Base-by-base conservation (phyloP, 2,797 vertebrate genomes). In the Mergus octosetaceus region DNA sequence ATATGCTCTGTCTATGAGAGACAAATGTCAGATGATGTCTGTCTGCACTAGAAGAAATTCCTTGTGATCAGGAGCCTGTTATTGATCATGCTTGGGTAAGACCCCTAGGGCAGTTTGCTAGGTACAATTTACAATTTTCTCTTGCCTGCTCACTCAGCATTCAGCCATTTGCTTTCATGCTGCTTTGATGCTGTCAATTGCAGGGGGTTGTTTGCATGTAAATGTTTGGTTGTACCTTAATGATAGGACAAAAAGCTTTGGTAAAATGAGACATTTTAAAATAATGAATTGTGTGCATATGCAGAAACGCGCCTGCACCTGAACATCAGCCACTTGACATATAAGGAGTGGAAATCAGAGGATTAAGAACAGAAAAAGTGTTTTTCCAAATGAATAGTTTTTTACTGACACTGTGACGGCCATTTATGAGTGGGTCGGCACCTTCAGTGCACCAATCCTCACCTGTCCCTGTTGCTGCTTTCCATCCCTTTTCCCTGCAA, bases 121-220 rank as follows among this genome's bases (percentile, higher is more conserved):
- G 58, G 62, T 70, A 68, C 0, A 4, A 66, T 80, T 94, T 84
- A 57, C 25, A 43, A 9, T 80, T 91, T 88, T 74, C 34, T 71
- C 32, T 75, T 69, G 45, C 54, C 20, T 84, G 20, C 47, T 91
- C 2, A 0, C 58, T 92, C 75, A 89, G 34, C 51, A 27, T 81
- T 94, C 79, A 92, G 43, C 17, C 36, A 71, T 83, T 95, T 93
- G 10, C n/a, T 85, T 89, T 93, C 28, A 69, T 68, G 13, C 34
- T 69, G 34, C 17, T 87, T 89, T 43, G 76, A 38, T 12, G 4
- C 24, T 80, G 58, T 65, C n/a, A 82, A 0, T 57, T 49, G 75
- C 32, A 47, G 39, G 22, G 45, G 28, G n/a, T 86, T 78, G 32
- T 94, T 22, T 43, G 6, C 56, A 25, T 57, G 22, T 87, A 54